phyloP scores from a whole-genome alignment of 2,113 vertebrate genomes.

The Cyprinodon tularosa region DNA sequence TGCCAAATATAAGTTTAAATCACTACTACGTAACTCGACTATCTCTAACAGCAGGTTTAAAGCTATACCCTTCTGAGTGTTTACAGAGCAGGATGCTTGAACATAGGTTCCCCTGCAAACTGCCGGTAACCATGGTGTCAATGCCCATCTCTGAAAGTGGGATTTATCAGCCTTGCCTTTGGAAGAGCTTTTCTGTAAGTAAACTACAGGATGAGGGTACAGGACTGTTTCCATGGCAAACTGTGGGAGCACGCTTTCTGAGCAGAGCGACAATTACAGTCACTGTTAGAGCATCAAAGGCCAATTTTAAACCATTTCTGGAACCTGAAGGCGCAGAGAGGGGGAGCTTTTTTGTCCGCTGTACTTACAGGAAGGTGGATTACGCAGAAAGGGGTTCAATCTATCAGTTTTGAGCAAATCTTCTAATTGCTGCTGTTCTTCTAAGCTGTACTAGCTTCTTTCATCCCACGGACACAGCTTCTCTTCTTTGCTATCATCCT shows the following conservation, averaged over 20 bases:
- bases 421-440: conserved; percentile 52
- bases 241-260: conserved; percentile 29
- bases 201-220: conserved; percentile 29
- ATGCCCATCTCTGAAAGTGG: not conserved
- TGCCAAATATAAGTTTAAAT: not conserved
- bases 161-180: conserved; percentile 19
- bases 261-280: conserved; percentile 52
- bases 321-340: conserved; percentile 20
- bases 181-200: conserved; percentile 41
- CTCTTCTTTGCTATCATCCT: conserved; percentile 43
- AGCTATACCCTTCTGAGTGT: not conserved
- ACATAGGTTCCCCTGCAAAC: not conserved
- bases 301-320: conserved; percentile 30
- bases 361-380: conserved; percentile 19
- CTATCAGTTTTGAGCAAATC: conserved; percentile 42
- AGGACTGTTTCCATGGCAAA: conserved; percentile 67
- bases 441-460: conserved; percentile 45
- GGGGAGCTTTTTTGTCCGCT: conserved; percentile 5
- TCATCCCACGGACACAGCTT: conserved; percentile 51
- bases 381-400: conserved; percentile 41
- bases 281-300: conserved; percentile 61
- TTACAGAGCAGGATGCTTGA: not conserved
- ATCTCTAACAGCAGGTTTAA: not conserved
- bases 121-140: not conserved
- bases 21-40: not conserved